These are phyloP conservation scores for Carcinoscorpius rotundicauda DNA, from an alignment of 1,140 invertebrate genomes.

Conservation along the genomic window DNA sequence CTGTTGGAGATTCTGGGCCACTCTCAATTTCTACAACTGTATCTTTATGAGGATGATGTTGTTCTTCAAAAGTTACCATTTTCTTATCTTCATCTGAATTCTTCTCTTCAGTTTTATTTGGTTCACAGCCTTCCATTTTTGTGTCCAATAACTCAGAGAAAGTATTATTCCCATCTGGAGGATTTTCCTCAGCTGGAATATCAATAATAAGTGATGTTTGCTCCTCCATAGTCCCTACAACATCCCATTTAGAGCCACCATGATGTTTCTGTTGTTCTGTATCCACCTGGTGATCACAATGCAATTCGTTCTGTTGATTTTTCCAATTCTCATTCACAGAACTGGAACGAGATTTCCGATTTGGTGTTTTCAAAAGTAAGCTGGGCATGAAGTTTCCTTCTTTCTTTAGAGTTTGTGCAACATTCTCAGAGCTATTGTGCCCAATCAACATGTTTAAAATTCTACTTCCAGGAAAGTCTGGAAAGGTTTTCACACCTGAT, in stretches of 20 bases:
- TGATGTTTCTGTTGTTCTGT: too few relatives aligned
- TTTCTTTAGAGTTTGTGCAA: slow-evolving; percentile 11
- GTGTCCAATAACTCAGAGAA: not conserved
- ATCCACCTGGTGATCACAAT: too few relatives aligned
- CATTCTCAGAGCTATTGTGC: slow-evolving; percentile 16
- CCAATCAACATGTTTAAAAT: slow-evolving; percentile 23
- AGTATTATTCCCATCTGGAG: not conserved
- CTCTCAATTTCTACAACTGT: not conserved
- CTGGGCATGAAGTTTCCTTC: slow-evolving; percentile 7
- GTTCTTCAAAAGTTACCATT: slow-evolving; percentile 6
- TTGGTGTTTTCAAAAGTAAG: slow-evolving; percentile 15
- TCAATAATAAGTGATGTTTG: not conserved
- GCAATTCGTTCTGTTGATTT: too few relatives aligned
- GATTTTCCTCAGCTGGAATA: not conserved
- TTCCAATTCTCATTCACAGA: not conserved
- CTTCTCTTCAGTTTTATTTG: not conserved
- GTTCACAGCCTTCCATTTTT: not conserved
- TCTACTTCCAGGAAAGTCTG: slow-evolving; percentile 15
- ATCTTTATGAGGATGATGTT: slow-evolving; percentile 8
- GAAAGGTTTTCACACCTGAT: slow-evolving; percentile 11
- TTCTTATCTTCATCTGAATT: slow-evolving; percentile 9
- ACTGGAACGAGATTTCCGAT: slow-evolving; percentile 2
- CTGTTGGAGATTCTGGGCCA: slow-evolving; percentile 3
- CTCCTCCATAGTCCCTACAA: slow-evolving; percentile 1
- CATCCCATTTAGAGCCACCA: not conserved